phyloP scores from a whole-genome alignment of 2,113 vertebrate species.

The Cathartes aura region DNA sequence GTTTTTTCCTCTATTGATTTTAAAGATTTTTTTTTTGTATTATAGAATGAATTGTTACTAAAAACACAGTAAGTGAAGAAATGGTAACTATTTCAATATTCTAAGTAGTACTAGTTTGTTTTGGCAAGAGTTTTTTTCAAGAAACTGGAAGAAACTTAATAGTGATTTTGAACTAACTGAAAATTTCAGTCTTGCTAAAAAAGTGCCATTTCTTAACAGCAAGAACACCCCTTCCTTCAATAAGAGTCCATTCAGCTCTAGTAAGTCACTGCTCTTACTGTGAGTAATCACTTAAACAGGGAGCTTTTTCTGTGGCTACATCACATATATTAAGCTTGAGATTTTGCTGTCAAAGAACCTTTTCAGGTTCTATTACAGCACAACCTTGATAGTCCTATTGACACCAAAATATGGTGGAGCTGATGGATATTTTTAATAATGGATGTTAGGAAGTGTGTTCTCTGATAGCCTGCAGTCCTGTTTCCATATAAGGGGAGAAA shows the following conservation, averaged over 20 bases:
- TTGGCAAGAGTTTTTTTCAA: neutral
- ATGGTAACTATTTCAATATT: neutral
- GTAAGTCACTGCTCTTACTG: neutral
- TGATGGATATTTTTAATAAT: neutral
- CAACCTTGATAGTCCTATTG: neutral
- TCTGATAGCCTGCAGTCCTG: neutral
- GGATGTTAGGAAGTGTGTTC: neutral
- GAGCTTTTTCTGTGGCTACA: neutral
- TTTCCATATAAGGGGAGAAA: neutral
- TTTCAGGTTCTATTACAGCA: neutral
- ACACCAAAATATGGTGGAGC: neutral
- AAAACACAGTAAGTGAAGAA: neutral
- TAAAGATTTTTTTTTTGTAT: neutral
- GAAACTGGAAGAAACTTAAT: neutral
- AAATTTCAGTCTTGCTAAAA: neutral
- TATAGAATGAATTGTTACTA: neutral
- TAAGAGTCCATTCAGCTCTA: neutral
- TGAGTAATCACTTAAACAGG: neutral
- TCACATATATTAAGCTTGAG: neutral
- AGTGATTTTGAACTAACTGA: neutral
- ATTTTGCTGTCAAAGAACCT: neutral
- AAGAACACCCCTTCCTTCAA: neutral
- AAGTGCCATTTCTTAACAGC: neutral
- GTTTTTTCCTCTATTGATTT: neutral
- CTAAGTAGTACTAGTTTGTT: neutral